A percentile compares a stretch with the other conserved stretches of the same genome.
Evolutionary conservation across 2,888 invertebrate species (phyloP).

Genomic region (Shargacucullia verbasci): DNA sequence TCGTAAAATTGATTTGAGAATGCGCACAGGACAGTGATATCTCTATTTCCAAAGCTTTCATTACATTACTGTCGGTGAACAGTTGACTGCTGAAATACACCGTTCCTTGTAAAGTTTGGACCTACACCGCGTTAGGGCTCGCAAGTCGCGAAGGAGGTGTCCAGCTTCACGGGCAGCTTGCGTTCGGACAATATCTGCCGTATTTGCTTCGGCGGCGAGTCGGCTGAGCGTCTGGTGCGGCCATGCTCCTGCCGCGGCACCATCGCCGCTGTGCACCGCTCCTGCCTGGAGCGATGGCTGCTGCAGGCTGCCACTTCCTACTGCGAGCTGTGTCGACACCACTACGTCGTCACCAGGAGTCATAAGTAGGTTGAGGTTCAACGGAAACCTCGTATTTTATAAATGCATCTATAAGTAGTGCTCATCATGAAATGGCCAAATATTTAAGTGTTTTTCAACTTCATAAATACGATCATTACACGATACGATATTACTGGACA

Average conservation of each 20-base stretch:
- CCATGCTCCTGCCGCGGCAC: conserved; percentile 85
- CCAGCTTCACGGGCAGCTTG: conserved; percentile 70
- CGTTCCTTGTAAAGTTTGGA: conserved; percentile 3
- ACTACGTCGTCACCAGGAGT: conserved; percentile 81
- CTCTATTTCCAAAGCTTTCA: no score
- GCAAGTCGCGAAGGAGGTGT: conserved; percentile 68
- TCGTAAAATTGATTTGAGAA: no score
- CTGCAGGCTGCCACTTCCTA: conserved; percentile 84
- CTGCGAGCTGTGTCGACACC: conserved; percentile 85
- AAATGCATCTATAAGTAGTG: no score
- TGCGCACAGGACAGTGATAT: no score
- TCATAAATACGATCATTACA: no score
- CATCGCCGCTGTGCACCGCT: conserved; percentile 84
- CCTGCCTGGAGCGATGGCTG: conserved; percentile 86
- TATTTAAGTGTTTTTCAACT: no score
- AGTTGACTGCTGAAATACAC: no score
- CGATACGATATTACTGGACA: no score
- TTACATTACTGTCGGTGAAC: no score
- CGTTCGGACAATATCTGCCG: conserved; percentile 82
- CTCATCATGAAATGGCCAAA: no score
- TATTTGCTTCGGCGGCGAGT: conserved; percentile 86
- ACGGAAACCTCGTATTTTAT: not conserved
- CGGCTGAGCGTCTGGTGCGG: conserved; percentile 82
- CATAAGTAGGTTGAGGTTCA: conserved; percentile 71
- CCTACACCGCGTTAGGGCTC: conserved; percentile 58